Conservation (phyloP, 1,140 invertebrate species). For the Amphibalanus amphitrite region DNA sequence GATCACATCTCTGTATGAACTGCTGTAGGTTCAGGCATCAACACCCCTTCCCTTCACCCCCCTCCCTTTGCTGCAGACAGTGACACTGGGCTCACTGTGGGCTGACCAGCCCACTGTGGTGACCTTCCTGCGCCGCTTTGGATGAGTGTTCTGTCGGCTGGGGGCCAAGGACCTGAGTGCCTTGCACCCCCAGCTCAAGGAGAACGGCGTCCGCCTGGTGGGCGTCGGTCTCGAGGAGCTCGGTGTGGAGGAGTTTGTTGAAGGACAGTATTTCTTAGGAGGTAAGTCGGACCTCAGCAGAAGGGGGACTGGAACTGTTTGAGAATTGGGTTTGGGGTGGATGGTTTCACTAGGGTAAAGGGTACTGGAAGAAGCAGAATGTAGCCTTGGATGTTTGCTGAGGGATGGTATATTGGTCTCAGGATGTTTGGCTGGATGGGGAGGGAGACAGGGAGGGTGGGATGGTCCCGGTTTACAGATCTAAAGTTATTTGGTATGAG, state of each 20-base stretch:
- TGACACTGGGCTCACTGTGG: constrained; percentile 25
- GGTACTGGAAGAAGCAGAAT: too few species aligned
- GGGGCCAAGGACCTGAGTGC: constrained; percentile 40
- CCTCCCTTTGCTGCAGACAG: constrained; percentile 18
- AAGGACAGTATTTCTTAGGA: constrained; percentile 42
- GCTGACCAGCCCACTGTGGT: constrained; percentile 33
- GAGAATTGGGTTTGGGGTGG: too few species aligned
- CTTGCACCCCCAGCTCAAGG: constrained; percentile 38
- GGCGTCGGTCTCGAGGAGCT: constrained; percentile 43
- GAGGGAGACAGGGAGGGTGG: too few species aligned
- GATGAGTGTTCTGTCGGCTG: constrained; percentile 44
- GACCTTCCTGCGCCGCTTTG: constrained; percentile 44
- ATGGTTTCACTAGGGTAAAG: too few species aligned
- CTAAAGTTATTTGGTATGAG: too few species aligned
- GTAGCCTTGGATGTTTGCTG: not conserved
- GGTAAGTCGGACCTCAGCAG: constrained; percentile 29
- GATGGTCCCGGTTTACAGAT: too few species aligned
- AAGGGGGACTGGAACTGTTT: too few species aligned
- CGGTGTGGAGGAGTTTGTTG: constrained; percentile 41
- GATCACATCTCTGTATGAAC: not conserved
- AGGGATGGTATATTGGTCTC: not conserved
- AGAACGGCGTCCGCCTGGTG: constrained; percentile 37
- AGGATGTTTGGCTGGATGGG: not conserved
- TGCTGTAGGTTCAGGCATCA: too few species aligned
- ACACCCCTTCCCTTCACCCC: too few species aligned